Evolutionary conservation across 2,797 vertebrate species (phyloP).

Genomic region (Ctenochaetus hawaiiensis): DNA sequence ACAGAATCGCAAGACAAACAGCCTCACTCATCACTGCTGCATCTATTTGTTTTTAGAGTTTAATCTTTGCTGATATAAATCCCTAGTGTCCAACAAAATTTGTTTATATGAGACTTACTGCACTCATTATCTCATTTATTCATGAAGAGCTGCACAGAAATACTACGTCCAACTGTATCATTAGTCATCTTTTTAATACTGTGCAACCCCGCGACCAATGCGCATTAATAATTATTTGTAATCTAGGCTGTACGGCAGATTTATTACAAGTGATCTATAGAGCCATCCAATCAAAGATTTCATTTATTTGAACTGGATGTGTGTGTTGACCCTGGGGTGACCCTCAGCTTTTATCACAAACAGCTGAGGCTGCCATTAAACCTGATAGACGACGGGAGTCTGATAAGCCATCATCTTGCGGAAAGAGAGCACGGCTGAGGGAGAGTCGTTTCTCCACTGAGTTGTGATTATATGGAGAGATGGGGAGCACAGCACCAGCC

Average conservation of each 20-base stretch:
- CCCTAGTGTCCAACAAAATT: background rate
- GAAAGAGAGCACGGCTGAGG: slow-evolving; percentile 69
- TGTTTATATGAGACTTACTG: slow-evolving; percentile 16
- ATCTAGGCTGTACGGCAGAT: slow-evolving; percentile 28
- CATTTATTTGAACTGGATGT: slow-evolving; percentile 53
- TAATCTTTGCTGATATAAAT: too few species aligned
- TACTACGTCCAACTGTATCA: background rate
- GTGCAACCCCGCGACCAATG: slow-evolving; percentile 19
- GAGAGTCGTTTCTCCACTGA: slow-evolving; percentile 67
- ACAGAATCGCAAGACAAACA: slow-evolving; percentile 1
- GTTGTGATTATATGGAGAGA: slow-evolving; percentile 77
- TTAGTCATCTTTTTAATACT: slow-evolving; percentile 40
- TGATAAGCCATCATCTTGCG: slow-evolving; percentile 67
- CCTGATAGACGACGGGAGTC: slow-evolving; percentile 58
- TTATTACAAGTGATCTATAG: slow-evolving; percentile 41
- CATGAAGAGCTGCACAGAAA: slow-evolving; percentile 14
- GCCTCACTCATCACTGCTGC: background rate
- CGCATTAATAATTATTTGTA: slow-evolving; percentile 35
- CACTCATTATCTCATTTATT: slow-evolving; percentile 9
- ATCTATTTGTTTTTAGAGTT: too few species aligned
- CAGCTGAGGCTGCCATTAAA: slow-evolving; percentile 62
- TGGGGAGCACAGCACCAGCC: slow-evolving; percentile 58
- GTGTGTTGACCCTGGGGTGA: slow-evolving; percentile 56
- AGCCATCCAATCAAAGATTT: slow-evolving; percentile 53
- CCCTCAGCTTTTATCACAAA: slow-evolving; percentile 64